Base-by-base conservation (phyloP, 2,113 vertebrate species). In the Silurus glanis region DNA sequence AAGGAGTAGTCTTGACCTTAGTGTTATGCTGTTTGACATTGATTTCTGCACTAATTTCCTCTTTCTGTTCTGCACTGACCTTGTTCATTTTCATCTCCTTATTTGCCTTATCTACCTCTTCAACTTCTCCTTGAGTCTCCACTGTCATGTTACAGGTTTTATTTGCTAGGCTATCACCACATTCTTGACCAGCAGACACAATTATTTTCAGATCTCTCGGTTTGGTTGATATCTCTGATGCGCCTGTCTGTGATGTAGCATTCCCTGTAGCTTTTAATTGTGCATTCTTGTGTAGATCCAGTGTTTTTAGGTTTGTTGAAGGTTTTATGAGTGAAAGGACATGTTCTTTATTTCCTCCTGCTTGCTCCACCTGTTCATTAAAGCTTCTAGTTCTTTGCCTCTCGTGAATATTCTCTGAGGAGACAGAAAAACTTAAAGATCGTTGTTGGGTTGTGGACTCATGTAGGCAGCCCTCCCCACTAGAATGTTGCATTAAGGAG, bases 351-450 rank as follows among this genome's bases (percentile, higher is more conserved):
- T 88, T 92, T 56, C 75, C 62, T 10, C 91, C 93, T n/a, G 90
- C 45, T 59, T 85, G 90, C 83, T 94, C 95, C n/a, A 91, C 89
- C 10, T 90, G 92, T 62, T 89, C 92, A 9, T 91, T 92, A 37
- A 97, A 93, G 83, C 94, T 95, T 89, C 91, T 90, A 0, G 94
- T 93, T 49, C 91, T 93, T 0, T 95, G 92, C 85, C 95, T 95
- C 23, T 94, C 95, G 75, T 87, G 83, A 45, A 91, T 94, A 74
- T 80, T 53, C 59, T 95, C 92, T 9, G 95, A 93, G 13, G 94
- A 95, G 62, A 96, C 91, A 0, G 94, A 96, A 90, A 96, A 96
- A 84, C 91, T 88, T 83, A 93, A 93, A 8, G 94, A 94, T 94
- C 95, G 94, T 91, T 94, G 91, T 49, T 90, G 82, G 45, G 53